Percentiles rank a stretch among this genome's conserved stretches.
phyloP scores from a whole-genome alignment of 2,113 vertebrate species.

The Anguilla rostrata region DNA sequence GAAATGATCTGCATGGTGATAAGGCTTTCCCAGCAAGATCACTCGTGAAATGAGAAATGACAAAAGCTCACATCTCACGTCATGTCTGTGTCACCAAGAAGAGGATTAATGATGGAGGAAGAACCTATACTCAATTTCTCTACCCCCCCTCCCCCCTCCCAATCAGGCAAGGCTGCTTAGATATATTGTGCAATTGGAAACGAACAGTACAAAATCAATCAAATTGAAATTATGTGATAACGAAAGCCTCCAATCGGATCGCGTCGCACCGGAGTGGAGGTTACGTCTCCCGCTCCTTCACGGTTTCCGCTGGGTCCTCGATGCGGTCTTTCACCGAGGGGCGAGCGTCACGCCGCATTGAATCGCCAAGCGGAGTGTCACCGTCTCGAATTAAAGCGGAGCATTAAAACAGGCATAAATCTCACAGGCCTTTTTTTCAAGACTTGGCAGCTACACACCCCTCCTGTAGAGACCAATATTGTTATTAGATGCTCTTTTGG shows the following conservation, averaged over 20 bases:
- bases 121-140: background rate
- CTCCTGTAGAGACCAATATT: background rate
- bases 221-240: background rate
- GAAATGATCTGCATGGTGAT: background rate
- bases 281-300: background rate
- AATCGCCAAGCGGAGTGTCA: background rate
- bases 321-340: background rate
- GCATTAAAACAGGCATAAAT: background rate
- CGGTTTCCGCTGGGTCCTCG: background rate
- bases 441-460: background rate
- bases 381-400: background rate
- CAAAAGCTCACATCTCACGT: background rate
- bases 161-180: background rate
- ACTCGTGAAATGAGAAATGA: constrained; percentile 5
- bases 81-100: background rate
- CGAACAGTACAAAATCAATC: background rate
- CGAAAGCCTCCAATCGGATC: background rate
- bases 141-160: background rate
- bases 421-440: background rate
- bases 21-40: background rate
- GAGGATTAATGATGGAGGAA: background rate
- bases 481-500: background rate
- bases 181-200: background rate
- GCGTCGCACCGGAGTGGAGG: background rate
- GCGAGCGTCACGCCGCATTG: background rate